Conservation (phyloP, 2,113 vertebrate species). For the Balaenoptera acutorostrata region DNA sequence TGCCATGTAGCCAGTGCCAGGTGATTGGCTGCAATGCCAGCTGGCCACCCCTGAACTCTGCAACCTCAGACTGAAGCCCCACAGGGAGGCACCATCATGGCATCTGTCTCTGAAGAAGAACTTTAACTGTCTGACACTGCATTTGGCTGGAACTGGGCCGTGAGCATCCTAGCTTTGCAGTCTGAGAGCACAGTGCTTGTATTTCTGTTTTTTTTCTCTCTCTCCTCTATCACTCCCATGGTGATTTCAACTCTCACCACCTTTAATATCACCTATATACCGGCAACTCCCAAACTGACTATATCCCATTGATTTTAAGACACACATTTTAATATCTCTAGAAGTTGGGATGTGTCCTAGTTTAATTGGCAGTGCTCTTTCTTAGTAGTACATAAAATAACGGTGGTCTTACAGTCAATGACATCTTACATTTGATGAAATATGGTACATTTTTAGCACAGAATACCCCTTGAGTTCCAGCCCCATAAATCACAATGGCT, state of each 20-base stretch:
- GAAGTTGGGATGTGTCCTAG: background rate
- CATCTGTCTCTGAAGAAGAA: background rate
- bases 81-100: too few species aligned
- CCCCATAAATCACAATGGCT: conserved; percentile 12
- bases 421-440: background rate
- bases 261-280: background rate
- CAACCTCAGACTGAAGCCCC: background rate
- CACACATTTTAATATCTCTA: background rate
- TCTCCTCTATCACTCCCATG: background rate
- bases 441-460: background rate
- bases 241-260: background rate
- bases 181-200: background rate
- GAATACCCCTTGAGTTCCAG: background rate
- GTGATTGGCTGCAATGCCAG: accelerated
- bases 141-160: background rate
- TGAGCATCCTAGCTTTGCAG: accelerated
- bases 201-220: background rate
- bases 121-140: background rate
- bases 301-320: background rate
- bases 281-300: background rate
- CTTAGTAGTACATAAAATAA: background rate
- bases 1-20: accelerated
- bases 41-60: background rate
- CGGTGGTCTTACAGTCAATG: background rate
- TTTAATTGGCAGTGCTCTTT: background rate